Base-by-base conservation (phyloP, 2,113 vertebrate species). In the Barbus barbus region DNA sequence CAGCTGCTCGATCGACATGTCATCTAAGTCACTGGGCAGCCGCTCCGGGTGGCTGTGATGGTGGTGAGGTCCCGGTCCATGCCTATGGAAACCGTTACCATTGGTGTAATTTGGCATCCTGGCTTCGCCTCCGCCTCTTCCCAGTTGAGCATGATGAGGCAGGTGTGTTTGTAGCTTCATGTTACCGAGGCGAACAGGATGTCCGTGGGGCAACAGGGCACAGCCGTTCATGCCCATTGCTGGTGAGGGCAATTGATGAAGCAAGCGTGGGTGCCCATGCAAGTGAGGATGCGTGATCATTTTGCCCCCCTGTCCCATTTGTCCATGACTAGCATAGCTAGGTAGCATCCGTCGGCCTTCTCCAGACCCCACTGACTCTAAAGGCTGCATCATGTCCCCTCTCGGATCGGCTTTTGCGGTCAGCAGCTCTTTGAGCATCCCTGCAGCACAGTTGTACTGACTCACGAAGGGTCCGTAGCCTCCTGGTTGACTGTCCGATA, bases 11-110 rank as follows among this genome's bases (percentile, higher is more conserved):
- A 99, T 95, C 61, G 96, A 94, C 96, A 99, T 94, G 91, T 96
- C 97, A 31, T 99, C 97, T 93, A 99, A 95, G 94, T 99, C 98
- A 85, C 98, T 99, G 18, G 98, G 98, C 87, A 99, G 95, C 91
- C 95, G 95, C 91, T 99, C 98, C 88, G 96, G 97, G 90, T 96
- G 96, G 56, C 90, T 89, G 48, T 87, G 81, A 31, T 88, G 88
- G n/a, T 67, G 83, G 53, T 85, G 88, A 36, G 58, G 91, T 91
- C 88, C 89, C 83, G 81, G 83, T 92, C 93, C 91, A 82, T 91
- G 91, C 31, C 96, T 94, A 90, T 95, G 94, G 2, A 97, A 97
- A 89, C 96, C 95, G 0, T 95, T 97, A 88, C 78, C 94, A 90
- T 92, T 94, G 87, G 93, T 86, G 87, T 81, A 88, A 83, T 22